phyloP scores from a whole-genome alignment of 1,140 invertebrate genomes.

The Aplysia californica region DNA sequence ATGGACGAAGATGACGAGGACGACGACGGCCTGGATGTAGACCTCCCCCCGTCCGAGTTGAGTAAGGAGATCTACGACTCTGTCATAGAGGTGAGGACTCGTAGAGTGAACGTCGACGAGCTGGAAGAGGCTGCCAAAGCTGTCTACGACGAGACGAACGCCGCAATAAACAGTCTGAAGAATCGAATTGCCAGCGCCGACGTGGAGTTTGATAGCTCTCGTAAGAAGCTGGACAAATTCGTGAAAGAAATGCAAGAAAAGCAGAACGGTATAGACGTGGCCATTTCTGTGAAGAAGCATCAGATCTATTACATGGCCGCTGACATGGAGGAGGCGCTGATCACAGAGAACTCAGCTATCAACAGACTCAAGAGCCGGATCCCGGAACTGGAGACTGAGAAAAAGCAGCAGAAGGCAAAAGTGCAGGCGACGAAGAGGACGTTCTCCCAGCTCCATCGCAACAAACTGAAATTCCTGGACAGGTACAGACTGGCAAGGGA shows the following conservation, averaged over 20 bases:
- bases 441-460: background rate
- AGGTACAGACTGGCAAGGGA: background rate
- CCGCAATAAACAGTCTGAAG: background rate
- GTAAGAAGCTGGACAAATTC: slow-evolving; percentile 4
- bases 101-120: background rate
- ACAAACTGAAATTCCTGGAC: slow-evolving; percentile 6
- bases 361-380: slow-evolving; percentile 3
- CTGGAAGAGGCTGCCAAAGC: background rate
- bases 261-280: slow-evolving; percentile 8
- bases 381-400: slow-evolving; percentile 20
- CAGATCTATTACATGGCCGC: slow-evolving; percentile 10
- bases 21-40: slow-evolving; percentile 22
- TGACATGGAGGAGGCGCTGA: background rate
- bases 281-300: slow-evolving; percentile 4
- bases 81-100: slow-evolving; percentile 8
- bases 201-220: background rate
- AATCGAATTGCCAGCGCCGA: background rate
- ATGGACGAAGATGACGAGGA: slow-evolving; percentile 19
- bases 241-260: slow-evolving; percentile 15
- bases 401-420: background rate
- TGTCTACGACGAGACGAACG: background rate
- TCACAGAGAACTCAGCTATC: background rate
- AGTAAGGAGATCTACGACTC: slow-evolving; percentile 18
- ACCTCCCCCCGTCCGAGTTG: slow-evolving; percentile 13
- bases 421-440: background rate